Evolutionary conservation across 2,113 vertebrate species (phyloP).

Genomic region (Suricata suricatta): DNA sequence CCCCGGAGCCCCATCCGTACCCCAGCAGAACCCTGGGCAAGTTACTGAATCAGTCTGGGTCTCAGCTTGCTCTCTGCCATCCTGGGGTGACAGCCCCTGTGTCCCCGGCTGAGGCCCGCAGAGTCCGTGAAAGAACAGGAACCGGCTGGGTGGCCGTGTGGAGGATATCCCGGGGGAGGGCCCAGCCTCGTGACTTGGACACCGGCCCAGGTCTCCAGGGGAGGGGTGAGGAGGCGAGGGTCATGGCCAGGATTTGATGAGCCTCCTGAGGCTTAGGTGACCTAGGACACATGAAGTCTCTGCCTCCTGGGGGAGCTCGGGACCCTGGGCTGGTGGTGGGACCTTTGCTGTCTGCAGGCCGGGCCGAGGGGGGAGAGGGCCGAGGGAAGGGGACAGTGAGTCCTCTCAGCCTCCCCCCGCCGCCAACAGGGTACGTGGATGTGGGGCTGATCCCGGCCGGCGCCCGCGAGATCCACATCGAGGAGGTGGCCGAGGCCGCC

Average conservation of each 20-base stretch:
- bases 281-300: neutral
- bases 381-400: neutral
- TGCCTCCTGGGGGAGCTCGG: neutral
- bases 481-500: constrained; percentile 92
- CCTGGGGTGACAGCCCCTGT: too few relatives aligned
- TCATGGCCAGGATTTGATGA: neutral
- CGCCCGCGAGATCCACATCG: constrained; percentile 91
- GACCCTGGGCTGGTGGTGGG: neutral
- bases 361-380: neutral
- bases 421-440: constrained; percentile 93
- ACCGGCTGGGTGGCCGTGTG: neutral
- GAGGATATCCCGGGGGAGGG: accelerated
- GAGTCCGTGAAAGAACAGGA: neutral
- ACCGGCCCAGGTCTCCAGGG: neutral
- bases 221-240: neutral
- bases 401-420: accelerated
- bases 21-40: neutral
- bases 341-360: neutral
- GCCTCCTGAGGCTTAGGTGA: neutral
- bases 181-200: neutral
- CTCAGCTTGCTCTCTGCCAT: neutral
- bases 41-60: too few relatives aligned
- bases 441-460: constrained; percentile 94
- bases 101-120: accelerated
- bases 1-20: too few relatives aligned